These are phyloP conservation scores for Beris morrisii DNA, from an alignment of 2,888 invertebrate species.

Conservation along the genomic window DNA sequence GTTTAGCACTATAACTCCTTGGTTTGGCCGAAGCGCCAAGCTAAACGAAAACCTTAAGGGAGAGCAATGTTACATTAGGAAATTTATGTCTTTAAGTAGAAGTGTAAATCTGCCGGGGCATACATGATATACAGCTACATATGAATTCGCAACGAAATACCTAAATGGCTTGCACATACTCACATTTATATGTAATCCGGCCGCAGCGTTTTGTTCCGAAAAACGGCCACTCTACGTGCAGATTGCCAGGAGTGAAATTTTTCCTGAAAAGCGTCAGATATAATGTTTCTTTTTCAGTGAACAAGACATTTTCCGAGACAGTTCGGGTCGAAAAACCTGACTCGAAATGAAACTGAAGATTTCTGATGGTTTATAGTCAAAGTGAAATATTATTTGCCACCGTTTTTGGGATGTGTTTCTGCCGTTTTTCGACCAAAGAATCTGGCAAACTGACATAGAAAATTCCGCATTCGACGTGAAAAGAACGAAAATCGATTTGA, in stretches of 20 bases:
- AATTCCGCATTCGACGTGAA: neutral
- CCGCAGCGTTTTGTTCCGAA: conserved; percentile 5
- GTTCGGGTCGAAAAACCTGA: conserved; percentile 1
- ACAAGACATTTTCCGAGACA: conserved; percentile 23
- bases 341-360: no score
- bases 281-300: conserved; percentile 16
- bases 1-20: conserved; percentile 6
- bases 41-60: conserved; percentile 21
- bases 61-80: conserved; percentile 34
- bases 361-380: no score
- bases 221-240: conserved; percentile 10
- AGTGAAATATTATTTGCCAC: conserved; percentile 10
- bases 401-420: neutral
- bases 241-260: conserved; percentile 25
- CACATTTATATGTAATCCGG: conserved; percentile 15
- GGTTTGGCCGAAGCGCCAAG: conserved; percentile 5
- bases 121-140: conserved; percentile 35
- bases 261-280: conserved; percentile 13
- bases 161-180: neutral
- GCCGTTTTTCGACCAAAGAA: neutral
- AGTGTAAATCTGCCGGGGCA: conserved; percentile 38
- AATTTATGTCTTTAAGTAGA: conserved; percentile 40
- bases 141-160: neutral
- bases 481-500: neutral
- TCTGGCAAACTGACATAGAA: conserved; percentile 26